phyloP scores from a whole-genome alignment of 2,797 vertebrate genomes.

The Microchirus variegatus region DNA sequence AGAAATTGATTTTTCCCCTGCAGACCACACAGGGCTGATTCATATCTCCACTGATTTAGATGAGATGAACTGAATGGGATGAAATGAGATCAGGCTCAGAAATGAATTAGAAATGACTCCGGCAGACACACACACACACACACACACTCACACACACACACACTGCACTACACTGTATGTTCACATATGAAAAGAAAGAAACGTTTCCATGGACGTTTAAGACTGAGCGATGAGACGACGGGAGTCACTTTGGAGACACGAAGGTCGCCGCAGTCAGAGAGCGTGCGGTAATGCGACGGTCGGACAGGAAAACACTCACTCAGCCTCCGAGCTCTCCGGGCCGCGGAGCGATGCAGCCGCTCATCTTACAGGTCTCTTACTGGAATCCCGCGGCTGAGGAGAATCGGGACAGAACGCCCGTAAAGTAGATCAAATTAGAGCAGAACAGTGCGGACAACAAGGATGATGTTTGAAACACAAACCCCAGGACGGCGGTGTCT shows the following conservation, averaged over 20 bases:
- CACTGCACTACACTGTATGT: slow-evolving; percentile 12
- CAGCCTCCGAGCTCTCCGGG: slow-evolving; percentile 17
- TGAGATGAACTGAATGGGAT: slow-evolving; percentile 66
- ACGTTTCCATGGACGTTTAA: slow-evolving; percentile 10
- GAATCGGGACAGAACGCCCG: slow-evolving; percentile 11
- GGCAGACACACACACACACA: slow-evolving; percentile 22
- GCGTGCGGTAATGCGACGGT: slow-evolving; percentile 3
- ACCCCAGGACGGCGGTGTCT: not conserved
- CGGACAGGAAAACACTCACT: slow-evolving; percentile 28
- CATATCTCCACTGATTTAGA: slow-evolving; percentile 74
- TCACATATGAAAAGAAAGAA: slow-evolving; percentile 3
- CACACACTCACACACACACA: slow-evolving; percentile 4
- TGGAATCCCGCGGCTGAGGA: slow-evolving; percentile 22
- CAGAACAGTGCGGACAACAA: not conserved
- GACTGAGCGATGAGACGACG: slow-evolving; percentile 34
- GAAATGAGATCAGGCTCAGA: slow-evolving; percentile 60
- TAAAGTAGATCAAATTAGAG: slow-evolving; percentile 18
- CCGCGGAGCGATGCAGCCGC: slow-evolving; percentile 18
- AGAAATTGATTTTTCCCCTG: slow-evolving; percentile 65
- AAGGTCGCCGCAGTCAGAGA: slow-evolving; percentile 18
- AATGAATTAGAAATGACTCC: slow-evolving; percentile 65
- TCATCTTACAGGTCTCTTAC: slow-evolving; percentile 26
- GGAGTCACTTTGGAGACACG: slow-evolving; percentile 20
- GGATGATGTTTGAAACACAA: slow-evolving; percentile 21
- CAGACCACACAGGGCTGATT: slow-evolving; percentile 69